Conservation (phyloP, 1,140 invertebrate genomes). For the Calliopsis andreniformis region DNA sequence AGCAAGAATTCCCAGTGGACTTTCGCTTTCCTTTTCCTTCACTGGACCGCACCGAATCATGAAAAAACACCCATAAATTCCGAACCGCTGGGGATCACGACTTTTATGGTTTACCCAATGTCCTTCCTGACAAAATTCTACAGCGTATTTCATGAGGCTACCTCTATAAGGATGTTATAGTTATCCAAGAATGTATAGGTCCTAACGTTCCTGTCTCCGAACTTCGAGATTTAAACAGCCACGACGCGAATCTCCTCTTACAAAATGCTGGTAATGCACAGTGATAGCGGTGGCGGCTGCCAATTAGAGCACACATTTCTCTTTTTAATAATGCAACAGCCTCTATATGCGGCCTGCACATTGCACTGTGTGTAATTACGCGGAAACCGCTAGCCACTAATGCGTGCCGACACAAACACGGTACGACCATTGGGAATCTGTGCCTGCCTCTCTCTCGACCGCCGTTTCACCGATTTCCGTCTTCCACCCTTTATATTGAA, state of each 20-base stretch:
- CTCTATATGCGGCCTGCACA: conserved; percentile 22
- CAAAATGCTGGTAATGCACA: conserved; percentile 25
- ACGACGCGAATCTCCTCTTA: conserved; percentile 13
- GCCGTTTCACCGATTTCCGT: background rate
- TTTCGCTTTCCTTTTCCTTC: background rate
- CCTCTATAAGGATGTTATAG: no score
- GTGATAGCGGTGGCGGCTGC: background rate
- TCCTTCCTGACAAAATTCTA: background rate
- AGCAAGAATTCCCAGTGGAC: no score
- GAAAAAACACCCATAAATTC: background rate
- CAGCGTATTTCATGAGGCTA: no score
- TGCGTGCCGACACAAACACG: conserved; percentile 39
- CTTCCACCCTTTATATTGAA: background rate
- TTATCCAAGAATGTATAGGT: no score
- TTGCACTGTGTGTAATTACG: conserved; percentile 35
- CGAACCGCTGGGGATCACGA: background rate
- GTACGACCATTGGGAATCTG: conserved; percentile 29
- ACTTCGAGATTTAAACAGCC: no score
- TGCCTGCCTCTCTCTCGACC: background rate
- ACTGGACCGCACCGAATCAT: background rate
- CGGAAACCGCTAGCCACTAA: conserved; percentile 44
- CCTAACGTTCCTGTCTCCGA: no score
- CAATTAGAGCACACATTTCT: conserved; percentile 45
- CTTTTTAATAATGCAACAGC: conserved; percentile 51
- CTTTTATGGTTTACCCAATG: background rate